Percentiles rank a stretch among this genome's conserved stretches.
These are phyloP conservation scores for Coremacera marginata DNA, from an alignment of 2,888 invertebrate species.

Conservation along the genomic window DNA sequence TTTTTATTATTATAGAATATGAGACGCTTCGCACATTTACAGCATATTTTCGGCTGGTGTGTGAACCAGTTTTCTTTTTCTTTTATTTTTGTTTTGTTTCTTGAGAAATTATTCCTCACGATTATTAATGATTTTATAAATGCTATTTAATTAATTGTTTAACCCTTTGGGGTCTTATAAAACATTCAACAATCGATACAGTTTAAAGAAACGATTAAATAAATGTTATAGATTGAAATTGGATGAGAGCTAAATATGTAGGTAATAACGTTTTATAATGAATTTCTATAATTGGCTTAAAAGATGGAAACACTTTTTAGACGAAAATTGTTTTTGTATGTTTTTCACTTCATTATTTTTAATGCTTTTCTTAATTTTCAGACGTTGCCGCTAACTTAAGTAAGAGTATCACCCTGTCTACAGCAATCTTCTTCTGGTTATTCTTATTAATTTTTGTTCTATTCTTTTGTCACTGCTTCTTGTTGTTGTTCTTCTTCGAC, in stretches of 20 bases:
- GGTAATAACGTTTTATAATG: not conserved
- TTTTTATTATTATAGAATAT: not conserved
- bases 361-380: constrained; percentile 15
- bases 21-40: not conserved
- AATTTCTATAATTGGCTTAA: constrained; percentile 1
- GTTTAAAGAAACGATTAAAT: not conserved
- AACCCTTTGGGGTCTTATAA: constrained; percentile 30
- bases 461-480: not conserved
- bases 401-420: not conserved
- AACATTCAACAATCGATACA: constrained; percentile 10
- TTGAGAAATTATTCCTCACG: not conserved
- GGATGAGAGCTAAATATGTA: not conserved
- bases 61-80: constrained; percentile 8
- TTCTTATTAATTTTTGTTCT: not conserved
- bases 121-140: constrained; percentile 56
- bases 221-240: not conserved
- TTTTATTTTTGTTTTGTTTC: not conserved
- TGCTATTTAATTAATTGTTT: constrained; percentile 53
- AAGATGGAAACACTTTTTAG: not conserved
- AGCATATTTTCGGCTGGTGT: not conserved
- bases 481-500: not conserved
- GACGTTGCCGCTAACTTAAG: not conserved
- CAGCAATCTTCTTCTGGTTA: not conserved
- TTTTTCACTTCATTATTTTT: constrained; percentile 56
- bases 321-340: constrained; percentile 4